Percentiles rank a stretch among this genome's conserved stretches.
Evolutionary conservation across 2,888 invertebrate species (phyloP).

Genomic region (Ephialtes manifestator): DNA sequence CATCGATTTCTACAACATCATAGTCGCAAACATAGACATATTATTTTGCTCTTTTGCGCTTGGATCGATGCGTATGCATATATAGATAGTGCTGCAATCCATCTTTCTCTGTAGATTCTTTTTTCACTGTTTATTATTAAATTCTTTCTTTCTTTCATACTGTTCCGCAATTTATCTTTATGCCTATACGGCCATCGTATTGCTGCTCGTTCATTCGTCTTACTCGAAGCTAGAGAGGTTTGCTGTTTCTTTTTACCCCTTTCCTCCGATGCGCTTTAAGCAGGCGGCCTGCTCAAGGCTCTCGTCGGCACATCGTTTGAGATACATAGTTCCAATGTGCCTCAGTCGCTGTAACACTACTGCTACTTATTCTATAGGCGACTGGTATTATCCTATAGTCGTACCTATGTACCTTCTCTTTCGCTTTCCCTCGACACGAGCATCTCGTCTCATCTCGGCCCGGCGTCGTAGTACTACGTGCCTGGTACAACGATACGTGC

Average conservation of each 20-base stretch:
- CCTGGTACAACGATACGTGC: conserved; percentile 38
- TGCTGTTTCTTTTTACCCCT: conserved; percentile 4
- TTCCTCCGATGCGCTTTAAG: conserved; percentile 4
- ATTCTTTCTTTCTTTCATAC: conserved; percentile 23
- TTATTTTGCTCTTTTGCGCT: conserved; percentile 40
- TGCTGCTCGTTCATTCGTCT: conserved; percentile 1
- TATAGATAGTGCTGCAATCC: not conserved
- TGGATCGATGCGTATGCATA: not conserved
- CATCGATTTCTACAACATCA: conserved; percentile 27
- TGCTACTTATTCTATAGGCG: conserved; percentile 9
- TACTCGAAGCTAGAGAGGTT: conserved; percentile 18
- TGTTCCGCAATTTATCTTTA: conserved; percentile 8
- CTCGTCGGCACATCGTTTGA: conserved; percentile 49
- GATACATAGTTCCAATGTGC: conserved; percentile 43
- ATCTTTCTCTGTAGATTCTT: not conserved
- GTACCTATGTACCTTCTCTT: conserved; percentile 43
- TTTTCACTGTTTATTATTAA: not conserved
- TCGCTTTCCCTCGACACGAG: conserved; percentile 48
- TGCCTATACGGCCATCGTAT: not conserved
- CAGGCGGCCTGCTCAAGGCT: conserved; percentile 19
- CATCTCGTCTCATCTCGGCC: conserved; percentile 24
- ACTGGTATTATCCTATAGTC: conserved; percentile 23
- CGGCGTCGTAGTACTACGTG: conserved; percentile 32
- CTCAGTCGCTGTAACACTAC: not conserved
- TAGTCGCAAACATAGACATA: not conserved